Evolutionary conservation across 2,113 vertebrate species (phyloP).

Genomic region (Tretioscincus oriximinensis): DNA sequence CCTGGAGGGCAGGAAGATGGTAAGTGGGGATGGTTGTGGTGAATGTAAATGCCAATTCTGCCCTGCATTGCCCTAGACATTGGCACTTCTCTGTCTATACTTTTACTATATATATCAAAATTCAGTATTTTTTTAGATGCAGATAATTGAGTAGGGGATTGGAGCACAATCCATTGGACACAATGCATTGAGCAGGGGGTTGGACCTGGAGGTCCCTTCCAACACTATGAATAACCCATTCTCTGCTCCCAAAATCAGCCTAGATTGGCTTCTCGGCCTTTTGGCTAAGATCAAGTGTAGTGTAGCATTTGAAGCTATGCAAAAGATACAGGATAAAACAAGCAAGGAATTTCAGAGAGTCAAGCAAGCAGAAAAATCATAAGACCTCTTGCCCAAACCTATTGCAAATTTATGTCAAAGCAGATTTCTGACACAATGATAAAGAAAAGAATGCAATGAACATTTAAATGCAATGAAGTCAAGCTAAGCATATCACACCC

Average conservation of each 20-base stretch:
- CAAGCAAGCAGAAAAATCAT: neutral
- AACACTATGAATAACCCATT: neutral
- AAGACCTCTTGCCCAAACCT: neutral
- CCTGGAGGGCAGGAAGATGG: too few species aligned
- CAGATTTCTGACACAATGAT: neutral
- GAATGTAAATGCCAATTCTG: too few species aligned
- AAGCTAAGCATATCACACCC: conserved; percentile 24
- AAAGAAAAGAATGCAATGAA: neutral
- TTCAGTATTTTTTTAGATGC: neutral
- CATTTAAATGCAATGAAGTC: conserved; percentile 2
- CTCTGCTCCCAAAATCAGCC: too few species aligned
- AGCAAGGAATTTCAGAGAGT: neutral
- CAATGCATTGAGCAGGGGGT: too few species aligned
- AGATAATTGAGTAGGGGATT: too few species aligned
- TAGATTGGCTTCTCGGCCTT: too few species aligned
- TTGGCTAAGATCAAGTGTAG: too few species aligned
- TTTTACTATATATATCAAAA: neutral
- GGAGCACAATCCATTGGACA: too few species aligned
- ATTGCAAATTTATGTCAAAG: neutral
- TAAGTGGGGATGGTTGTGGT: too few species aligned
- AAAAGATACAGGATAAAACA: neutral
- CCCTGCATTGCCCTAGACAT: too few species aligned
- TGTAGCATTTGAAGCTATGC: neutral
- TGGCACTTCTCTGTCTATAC: too few species aligned
- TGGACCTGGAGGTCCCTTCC: too few species aligned